Base-by-base conservation (phyloP, 2,888 invertebrate genomes). In the Erpobdella octoculata region DNA sequence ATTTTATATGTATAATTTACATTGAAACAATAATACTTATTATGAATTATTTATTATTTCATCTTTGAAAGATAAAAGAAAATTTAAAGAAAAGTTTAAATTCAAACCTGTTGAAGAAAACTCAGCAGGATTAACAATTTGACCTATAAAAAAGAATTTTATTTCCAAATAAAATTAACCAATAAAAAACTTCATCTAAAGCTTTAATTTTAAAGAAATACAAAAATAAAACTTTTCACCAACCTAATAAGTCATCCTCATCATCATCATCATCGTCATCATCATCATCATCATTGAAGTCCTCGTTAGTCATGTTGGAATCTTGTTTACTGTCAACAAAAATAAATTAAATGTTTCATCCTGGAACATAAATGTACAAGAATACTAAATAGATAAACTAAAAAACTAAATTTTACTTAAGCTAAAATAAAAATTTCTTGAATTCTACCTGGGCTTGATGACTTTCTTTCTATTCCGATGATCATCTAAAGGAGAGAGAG, bases 71-170 rank as follows among this genome's bases (percentile, higher is more conserved):
- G 41, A 41, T 41, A 41, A 41, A 12, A 9, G 41, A 53, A 53
- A 53, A 6, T 53, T 53, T n/a, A 18, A 41, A 41, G 2, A 9
- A 53, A 62, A 1, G 5, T 21, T 18, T n/a, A n/a, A 37, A 35
- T 2, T 46, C 58, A 33, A 25, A 69, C 69, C 69, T 25, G 69
- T 48, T 1, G 69, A 69, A 15, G 69, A 69, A 58, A 69, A 69
- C 5, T 69, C 69, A 18, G 35, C 69, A 53, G 69, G 69, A 28
- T 69, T 69, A 21, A 69, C 69, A 9, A 69, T 48, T 69, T 69
- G 58, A 15, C 69, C 67, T 67, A 46, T 41, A 2, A 15, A 53
- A 53, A 12, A 4, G 8, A 18, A 18, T 41, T 41, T 53, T 53
- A 41, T 41, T 41, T 41, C 41, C 9, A 41, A 41, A 41, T 41